Evolutionary conservation across 2,113 vertebrate genomes (phyloP).

Genomic region (Mustelus asterias): DNA sequence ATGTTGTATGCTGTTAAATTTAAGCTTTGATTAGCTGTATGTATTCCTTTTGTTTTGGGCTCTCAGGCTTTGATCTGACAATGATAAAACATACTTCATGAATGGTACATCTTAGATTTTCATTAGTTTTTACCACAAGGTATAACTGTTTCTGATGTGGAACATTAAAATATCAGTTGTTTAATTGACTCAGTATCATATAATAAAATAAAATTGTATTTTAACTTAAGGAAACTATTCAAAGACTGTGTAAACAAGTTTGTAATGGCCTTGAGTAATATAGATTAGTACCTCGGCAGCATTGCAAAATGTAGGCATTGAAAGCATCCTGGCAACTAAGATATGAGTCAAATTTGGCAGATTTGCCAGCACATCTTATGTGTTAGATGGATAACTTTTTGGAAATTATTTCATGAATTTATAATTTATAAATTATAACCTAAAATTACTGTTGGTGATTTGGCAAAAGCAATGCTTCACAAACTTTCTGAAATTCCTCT

Average conservation of each 20-base stretch:
- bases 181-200: conserved; percentile 49
- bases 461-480: background rate
- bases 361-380: background rate
- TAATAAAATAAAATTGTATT: conserved; percentile 47
- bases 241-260: background rate
- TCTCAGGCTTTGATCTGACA: background rate
- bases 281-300: background rate
- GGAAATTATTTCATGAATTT: background rate
- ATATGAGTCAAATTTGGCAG: conserved; percentile 13
- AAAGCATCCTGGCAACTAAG: background rate
- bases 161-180: conserved; percentile 47
- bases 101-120: background rate
- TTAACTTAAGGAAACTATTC: conserved; percentile 41
- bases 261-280: conserved; percentile 13
- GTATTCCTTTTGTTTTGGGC: background rate
- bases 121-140: conserved; percentile 21
- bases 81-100: background rate
- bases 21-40: background rate
- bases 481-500: background rate
- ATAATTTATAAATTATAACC: background rate
- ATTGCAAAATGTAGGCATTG: background rate
- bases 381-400: background rate
- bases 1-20: background rate
- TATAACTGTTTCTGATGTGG: conserved; percentile 45
- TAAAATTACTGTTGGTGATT: background rate